phyloP scores from a whole-genome alignment of 2,888 invertebrate genomes.

The Hirtodrosophila trivittata region DNA sequence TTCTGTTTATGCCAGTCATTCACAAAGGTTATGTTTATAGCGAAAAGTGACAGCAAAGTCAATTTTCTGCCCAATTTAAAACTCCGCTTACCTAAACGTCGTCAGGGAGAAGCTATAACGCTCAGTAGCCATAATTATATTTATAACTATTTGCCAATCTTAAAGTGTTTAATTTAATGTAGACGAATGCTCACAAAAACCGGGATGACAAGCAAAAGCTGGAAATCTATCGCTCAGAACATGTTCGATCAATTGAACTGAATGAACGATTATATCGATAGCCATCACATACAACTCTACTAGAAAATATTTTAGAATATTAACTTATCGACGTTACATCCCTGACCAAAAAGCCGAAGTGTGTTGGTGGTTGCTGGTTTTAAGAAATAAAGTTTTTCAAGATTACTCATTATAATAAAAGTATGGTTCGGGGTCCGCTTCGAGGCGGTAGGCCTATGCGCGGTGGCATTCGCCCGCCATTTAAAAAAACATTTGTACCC shows the following conservation, averaged over 20 bases:
- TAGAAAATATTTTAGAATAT: too few relatives aligned
- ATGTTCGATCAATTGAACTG: constrained; percentile 26
- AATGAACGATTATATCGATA: constrained; percentile 1
- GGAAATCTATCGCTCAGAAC: constrained; percentile 7
- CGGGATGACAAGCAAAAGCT: constrained; percentile 79
- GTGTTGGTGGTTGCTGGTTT: constrained; percentile 13
- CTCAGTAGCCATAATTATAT: constrained; percentile 91
- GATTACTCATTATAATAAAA: constrained; percentile 63
- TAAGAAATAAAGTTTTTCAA: constrained; percentile 37
- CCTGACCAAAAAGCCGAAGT: constrained; percentile 2
- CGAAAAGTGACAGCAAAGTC: neutral
- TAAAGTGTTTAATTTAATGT: constrained; percentile 41
- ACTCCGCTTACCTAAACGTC: constrained; percentile 86
- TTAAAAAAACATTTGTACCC: constrained; percentile 87
- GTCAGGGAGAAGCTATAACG: constrained; percentile 98
- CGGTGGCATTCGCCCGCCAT: constrained; percentile 87
- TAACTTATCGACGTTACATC: constrained; percentile 9
- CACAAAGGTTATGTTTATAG: constrained; percentile 53
- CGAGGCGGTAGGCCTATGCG: constrained; percentile 87
- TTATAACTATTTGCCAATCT: constrained; percentile 40
- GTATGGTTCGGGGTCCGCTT: constrained; percentile 90
- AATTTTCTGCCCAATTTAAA: neutral
- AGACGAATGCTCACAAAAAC: constrained; percentile 52
- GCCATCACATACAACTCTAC: neutral
- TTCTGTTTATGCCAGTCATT: constrained; percentile 72